phyloP scores from a whole-genome alignment of 2,113 vertebrate genomes.

The Psilopogon haemacephalus region DNA sequence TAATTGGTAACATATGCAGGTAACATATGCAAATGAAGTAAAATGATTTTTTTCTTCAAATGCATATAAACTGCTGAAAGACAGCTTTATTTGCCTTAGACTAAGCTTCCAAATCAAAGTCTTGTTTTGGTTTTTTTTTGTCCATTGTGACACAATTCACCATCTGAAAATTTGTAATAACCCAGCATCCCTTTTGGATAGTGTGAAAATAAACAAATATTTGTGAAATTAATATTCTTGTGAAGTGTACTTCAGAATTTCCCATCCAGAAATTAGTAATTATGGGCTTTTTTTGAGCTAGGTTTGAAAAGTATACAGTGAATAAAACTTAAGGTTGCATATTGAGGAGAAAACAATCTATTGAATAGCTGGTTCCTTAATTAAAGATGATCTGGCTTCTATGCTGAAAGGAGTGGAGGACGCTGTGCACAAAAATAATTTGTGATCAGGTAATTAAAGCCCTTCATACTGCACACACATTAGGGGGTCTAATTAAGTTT shows the following conservation, averaged over 20 bases:
- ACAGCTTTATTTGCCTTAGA: not conserved
- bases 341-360: conserved; percentile 19
- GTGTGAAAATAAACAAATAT: conserved; percentile 38
- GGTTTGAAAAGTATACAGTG: not conserved
- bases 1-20: not conserved
- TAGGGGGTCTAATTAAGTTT: conserved; percentile 53
- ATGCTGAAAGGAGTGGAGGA: not conserved
- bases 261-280: not conserved
- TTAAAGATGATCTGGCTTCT: not conserved
- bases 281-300: not conserved
- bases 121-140: no score
- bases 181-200: not conserved
- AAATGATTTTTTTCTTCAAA: not conserved
- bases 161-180: not conserved
- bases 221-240: conserved; percentile 25
- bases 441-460: conserved; percentile 60
- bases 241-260: conserved; percentile 34
- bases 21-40: not conserved
- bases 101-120: not conserved
- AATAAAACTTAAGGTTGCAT: not conserved
- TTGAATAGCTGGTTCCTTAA: conserved; percentile 16
- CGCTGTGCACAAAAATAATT: conserved; percentile 35
- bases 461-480: conserved; percentile 21
- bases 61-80: not conserved
- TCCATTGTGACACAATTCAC: not conserved